phyloP scores from a whole-genome alignment of 2,113 vertebrate genomes.

The Trichechus manatus region DNA sequence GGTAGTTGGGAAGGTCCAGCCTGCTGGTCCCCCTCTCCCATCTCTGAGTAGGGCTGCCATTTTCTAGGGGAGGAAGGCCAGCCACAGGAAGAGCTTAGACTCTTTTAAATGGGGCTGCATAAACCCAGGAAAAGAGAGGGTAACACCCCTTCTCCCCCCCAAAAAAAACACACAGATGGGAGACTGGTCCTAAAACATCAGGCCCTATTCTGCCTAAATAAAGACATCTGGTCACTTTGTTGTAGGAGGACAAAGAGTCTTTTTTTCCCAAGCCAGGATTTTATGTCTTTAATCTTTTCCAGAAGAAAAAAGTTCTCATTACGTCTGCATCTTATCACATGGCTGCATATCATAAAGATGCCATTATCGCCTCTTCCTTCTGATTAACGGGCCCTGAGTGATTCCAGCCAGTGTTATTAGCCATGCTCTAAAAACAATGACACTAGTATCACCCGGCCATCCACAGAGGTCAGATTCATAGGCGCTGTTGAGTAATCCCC shows the following conservation, averaged over 20 bases:
- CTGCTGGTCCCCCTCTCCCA: not conserved
- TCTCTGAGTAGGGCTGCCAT: not conserved
- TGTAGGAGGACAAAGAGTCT: constrained; percentile 82
- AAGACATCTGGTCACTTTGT: constrained; percentile 83
- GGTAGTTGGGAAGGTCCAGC: not conserved
- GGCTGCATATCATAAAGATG: constrained; percentile 71
- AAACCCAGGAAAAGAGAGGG: constrained; percentile 21
- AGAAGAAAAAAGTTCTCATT: constrained; percentile 82
- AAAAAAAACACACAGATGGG: not conserved
- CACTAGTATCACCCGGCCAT: constrained; percentile 61
- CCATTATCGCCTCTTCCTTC: constrained; percentile 82
- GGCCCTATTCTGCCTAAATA: constrained; percentile 64
- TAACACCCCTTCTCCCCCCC: not conserved
- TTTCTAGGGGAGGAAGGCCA: not conserved
- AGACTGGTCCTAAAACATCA: constrained; percentile 50
- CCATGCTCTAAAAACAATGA: constrained; percentile 69
- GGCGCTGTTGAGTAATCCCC: not conserved
- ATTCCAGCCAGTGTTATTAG: constrained; percentile 77
- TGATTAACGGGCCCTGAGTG: constrained; percentile 80
- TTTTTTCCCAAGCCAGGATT: constrained; percentile 84
- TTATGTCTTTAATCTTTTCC: constrained; percentile 86
- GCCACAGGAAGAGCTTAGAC: not conserved
- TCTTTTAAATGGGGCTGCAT: not conserved
- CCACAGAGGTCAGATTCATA: not conserved
- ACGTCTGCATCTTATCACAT: constrained; percentile 79